Evolutionary conservation across 2,888 invertebrate species (phyloP), one percentile per base, ranked within the genome.

Genomic region (Harmothoe impar): DNA sequence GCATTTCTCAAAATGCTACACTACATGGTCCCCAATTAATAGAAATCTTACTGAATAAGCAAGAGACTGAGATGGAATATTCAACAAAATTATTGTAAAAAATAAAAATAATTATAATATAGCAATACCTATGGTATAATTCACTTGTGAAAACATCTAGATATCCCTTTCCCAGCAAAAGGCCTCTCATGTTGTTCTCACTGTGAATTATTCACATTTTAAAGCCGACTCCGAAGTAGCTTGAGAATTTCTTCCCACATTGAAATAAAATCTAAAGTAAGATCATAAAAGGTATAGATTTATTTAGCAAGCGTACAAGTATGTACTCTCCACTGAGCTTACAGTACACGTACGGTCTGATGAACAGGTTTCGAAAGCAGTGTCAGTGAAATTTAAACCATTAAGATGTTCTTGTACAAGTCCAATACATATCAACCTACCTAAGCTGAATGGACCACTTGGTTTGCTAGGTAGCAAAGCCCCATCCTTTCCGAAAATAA

Each of bases 381-480:
- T 81, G 43, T 81, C 62, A 62, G 62, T 62, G 7, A 62, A 3
- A 62, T 43, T 7, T 43, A 43, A 3, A 43, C 43, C 43, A 43
- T 43, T n/a, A n/a, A n/a, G n/a, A n/a, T n/a, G n/a, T n/a, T 43
- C 10, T 10, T 3, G 5, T 10, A 43, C 43, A 43, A 43, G 43
- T 43, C 3, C 3, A 43, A 43, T 10, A 43, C 43, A 43, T 10
- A 43, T 7, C 10, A 43, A 56, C 90, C 29, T 88, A 90, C 90
- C 89, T 54, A 90, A 54, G 77, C 88, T 90, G 78, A 90, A 90
- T 3, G 90, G 90, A 0, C 90, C 90, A 20, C 89, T 52, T 15
- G 90, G 90, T 33, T 90, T 90, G 33, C 89, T 90, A 29, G 90
- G 90, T 10, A 90, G 78, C 20, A 88, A 15, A 31, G 77, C 90